Base-by-base conservation (phyloP, 2,113 vertebrate genomes). In the Corythoichthys haematopterus region DNA sequence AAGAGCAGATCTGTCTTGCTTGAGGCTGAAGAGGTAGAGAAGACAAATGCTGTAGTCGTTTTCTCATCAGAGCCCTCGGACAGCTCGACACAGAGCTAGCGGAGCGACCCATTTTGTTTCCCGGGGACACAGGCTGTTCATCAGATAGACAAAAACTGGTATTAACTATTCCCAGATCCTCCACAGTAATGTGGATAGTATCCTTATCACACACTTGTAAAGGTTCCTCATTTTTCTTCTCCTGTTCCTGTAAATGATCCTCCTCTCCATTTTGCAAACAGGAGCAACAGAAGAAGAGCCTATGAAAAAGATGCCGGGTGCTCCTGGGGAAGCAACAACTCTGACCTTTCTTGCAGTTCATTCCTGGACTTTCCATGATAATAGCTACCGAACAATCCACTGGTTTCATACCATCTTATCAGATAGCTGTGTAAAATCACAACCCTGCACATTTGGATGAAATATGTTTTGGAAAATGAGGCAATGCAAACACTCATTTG, bases 141-240 rank as follows among this genome's bases (percentile, higher is more conserved):
- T 82, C 77, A 1, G 66, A 58, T 62, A 85, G 70, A 73, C 69
- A 80, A 79, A 92, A 92, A 71, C 83, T 63, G 14, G 58, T 57
- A 74, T 91, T 92, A 84, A 80, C 85, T 51, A 85, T 76, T 37
- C 88, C 89, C 73, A 90, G 70, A 68, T 89, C 88, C 63, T 90
- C 86, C 64, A 89, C 82, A 46, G 76, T 80, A 56, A 90, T 89
- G 67, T 84, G 84, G 68, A 88, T 65, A 45, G 60, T 63, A 64
- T 87, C 81, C 55, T 35, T 72, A 69, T 70, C 78, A 76, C 65
- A 63, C 55, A 64, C 56, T 69, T 62, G 59, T 60, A 71, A 45
- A 61, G 59, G 35, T 46, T 16, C 56, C 46, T 68, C 68, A 47
- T 84, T 78, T 66, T 76, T 77, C 66, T 74, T 76, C 48, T 64